Base-by-base conservation (phyloP, 2,797 vertebrate genomes). In the Chloroceryle amazona region DNA sequence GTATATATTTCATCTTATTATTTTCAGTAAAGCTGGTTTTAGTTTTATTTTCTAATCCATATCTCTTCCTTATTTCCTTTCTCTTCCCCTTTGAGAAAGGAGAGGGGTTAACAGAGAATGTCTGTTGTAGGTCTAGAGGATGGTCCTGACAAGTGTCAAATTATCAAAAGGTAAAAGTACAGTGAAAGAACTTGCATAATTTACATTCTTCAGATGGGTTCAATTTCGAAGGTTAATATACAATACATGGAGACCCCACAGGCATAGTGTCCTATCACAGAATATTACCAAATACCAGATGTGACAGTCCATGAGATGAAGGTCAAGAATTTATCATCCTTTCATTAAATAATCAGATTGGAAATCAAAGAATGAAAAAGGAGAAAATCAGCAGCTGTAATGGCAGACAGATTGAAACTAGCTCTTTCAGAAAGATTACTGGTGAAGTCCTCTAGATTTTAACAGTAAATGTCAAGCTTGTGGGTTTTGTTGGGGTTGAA, bases 261-360 rank as follows among this genome's bases (percentile, higher is more conserved):
- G 73, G 81, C 72, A 84, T 37, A 66, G 31, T 75, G 65, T 86
- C 70, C 76, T 88, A 79, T 86, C 85, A 81, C 41, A 76, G 92
- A 75, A 67, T 58, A 90, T 82, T 89, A 89, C 88, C 90, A 97
- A 97, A 98, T 97, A 93, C 91, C 97, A 98, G 90, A 65, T 72
- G 72, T 96, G 94, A 94, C 95, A 96, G 86, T 42, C 51, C 4
- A 0, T 82, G 89, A 94, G 88, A 94, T 97, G 97, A 98, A 98
- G 98, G 97, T 98, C 97, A 98, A 84, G 89, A 96, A 98, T 99
- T 98, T 96, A 98, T 98, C 97, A 98, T 98, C 89, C 93, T 97
- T 98, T 98, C 97, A 94, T 98, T 98, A 99, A 98, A 98, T 98
- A 98, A 97, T 95, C 95, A 97, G 98, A 98, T 97, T 98, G 94